phyloP scores from a whole-genome alignment of 2,797 vertebrate genomes.

The Lagorchestes hirsutus region DNA sequence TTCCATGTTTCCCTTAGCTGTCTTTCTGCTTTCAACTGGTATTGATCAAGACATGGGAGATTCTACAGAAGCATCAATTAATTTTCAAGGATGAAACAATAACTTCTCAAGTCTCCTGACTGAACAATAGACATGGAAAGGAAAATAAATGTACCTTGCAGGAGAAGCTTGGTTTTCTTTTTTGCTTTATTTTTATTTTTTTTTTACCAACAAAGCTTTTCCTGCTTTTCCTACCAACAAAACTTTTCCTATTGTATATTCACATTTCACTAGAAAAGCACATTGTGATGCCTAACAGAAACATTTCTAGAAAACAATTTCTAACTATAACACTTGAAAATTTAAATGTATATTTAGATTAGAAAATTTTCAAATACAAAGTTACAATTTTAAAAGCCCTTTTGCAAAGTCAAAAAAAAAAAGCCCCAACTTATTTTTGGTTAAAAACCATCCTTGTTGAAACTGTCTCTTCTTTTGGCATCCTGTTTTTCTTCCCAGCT shows the following conservation, averaged over 20 bases:
- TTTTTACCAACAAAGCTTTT: not conserved
- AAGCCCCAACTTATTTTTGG: no score
- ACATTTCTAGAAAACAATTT: not conserved
- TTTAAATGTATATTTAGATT: not conserved
- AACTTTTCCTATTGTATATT: not conserved
- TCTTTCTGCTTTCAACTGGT: slow-evolving; percentile 68
- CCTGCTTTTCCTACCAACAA: not conserved
- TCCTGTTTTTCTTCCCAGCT: no score
- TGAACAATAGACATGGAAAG: slow-evolving; percentile 32
- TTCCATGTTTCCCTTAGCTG: slow-evolving; percentile 62
- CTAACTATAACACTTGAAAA: not conserved
- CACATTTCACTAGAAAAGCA: not conserved
- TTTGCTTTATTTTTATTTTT: no score
- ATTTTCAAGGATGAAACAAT: slow-evolving; percentile 33
- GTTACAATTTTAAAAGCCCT: no score
- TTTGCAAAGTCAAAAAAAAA: no score
- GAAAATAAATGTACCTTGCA: not conserved
- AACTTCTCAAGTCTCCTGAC: slow-evolving; percentile 11
- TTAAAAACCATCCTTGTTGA: no score
- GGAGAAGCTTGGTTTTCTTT: no score
- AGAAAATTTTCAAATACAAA: not conserved
- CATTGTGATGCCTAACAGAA: not conserved
- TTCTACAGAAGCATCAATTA: slow-evolving; percentile 67
- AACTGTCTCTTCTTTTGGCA: no score
- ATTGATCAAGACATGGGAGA: slow-evolving; percentile 63